Percentiles rank a stretch among this genome's conserved stretches.
phyloP scores from a whole-genome alignment of 2,888 invertebrate genomes.

The Eristalis tenax region DNA sequence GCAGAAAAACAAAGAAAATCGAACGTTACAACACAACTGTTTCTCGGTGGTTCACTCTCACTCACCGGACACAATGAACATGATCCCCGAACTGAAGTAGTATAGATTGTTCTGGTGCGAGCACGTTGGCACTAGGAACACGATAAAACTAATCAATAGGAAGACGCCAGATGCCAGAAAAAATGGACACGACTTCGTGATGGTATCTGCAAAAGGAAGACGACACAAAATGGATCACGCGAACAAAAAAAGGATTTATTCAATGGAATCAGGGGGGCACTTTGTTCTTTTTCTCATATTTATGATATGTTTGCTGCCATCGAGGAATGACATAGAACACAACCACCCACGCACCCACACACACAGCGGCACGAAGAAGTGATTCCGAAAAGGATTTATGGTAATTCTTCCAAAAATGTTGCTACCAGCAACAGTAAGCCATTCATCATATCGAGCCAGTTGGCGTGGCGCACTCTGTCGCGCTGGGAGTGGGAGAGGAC shows the following conservation, averaged over 20 bases:
- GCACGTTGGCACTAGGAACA: slow-evolving; percentile 90
- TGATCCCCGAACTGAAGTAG: slow-evolving; percentile 92
- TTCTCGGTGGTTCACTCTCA: slow-evolving; percentile 8
- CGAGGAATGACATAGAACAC: not conserved
- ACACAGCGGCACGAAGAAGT: slow-evolving; percentile 3
- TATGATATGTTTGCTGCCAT: slow-evolving; percentile 61
- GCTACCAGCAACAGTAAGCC: slow-evolving; percentile 19
- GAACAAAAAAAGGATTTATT: slow-evolving; percentile 49
- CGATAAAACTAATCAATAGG: slow-evolving; percentile 89
- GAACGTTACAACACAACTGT: not conserved
- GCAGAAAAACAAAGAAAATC: slow-evolving; percentile 69
- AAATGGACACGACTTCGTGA: slow-evolving; percentile 91
- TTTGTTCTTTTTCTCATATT: slow-evolving; percentile 38
- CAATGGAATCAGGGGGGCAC: slow-evolving; percentile 53
- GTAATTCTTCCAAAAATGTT: slow-evolving; percentile 39
- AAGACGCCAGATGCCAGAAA: slow-evolving; percentile 89
- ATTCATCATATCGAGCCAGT: slow-evolving; percentile 67
- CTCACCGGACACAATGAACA: slow-evolving; percentile 94
- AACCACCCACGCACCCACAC: not conserved
- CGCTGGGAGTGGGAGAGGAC: no score
- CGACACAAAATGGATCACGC: not conserved
- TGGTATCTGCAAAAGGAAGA: slow-evolving; percentile 87
- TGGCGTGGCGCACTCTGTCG: slow-evolving; percentile 6
- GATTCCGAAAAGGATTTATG: slow-evolving; percentile 58
- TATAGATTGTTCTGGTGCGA: slow-evolving; percentile 88